Percentiles rank a stretch among this genome's conserved stretches.
phyloP scores from a whole-genome alignment of 2,113 vertebrate species.

The Drymodes brunneopygia region DNA sequence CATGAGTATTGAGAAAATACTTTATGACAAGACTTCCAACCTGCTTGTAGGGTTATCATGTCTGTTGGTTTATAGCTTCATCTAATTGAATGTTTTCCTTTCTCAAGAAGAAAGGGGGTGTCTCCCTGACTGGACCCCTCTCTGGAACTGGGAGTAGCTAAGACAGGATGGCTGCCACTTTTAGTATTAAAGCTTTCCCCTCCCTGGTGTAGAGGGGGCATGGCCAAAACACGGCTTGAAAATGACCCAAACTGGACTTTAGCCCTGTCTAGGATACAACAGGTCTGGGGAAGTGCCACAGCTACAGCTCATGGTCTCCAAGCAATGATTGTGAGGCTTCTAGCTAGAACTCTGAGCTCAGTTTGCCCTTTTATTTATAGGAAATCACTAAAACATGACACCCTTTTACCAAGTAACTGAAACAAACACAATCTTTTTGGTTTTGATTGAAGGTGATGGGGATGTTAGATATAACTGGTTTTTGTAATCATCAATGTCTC shows the following conservation, averaged over 20 bases:
- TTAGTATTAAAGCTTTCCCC: background rate
- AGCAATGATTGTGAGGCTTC: background rate
- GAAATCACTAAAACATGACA: background rate
- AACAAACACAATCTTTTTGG: background rate
- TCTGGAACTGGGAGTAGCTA: background rate
- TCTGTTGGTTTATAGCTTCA: background rate
- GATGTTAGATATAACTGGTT: background rate
- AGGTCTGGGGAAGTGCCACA: background rate
- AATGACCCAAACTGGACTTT: background rate
- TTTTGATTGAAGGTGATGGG: background rate
- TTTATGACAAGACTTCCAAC: background rate
- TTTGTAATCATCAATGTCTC: background rate
- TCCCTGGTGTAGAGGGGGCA: background rate
- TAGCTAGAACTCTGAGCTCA: background rate
- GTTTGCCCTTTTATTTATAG: background rate
- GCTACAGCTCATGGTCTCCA: background rate
- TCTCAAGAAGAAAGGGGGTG: background rate
- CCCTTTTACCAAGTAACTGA: background rate
- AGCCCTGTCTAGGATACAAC: background rate
- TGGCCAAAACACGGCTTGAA: background rate
- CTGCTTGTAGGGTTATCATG: background rate
- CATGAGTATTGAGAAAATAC: background rate
- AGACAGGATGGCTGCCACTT: background rate
- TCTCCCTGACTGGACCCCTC: background rate
- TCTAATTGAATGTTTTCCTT: background rate